Conservation (phyloP, 2,113 vertebrate species). For the Equus przewalskii region DNA sequence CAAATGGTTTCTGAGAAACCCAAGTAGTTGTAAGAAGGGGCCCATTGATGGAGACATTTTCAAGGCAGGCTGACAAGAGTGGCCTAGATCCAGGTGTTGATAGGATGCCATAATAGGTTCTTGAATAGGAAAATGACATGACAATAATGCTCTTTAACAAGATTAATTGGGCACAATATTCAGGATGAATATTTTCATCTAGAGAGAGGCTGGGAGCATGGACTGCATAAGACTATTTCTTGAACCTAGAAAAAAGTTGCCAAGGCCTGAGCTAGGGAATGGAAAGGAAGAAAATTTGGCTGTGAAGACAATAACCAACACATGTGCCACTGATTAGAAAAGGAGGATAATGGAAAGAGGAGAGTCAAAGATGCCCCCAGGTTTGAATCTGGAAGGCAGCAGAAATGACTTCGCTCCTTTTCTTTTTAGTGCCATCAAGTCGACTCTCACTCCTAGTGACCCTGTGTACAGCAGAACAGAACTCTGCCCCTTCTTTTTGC, state of each 20-base stretch:
- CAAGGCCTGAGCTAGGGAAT: neutral
- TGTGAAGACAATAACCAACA: constrained; percentile 57
- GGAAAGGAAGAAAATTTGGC: neutral
- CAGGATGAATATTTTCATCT: constrained; percentile 32
- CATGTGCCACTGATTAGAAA: neutral
- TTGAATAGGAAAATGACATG: constrained; percentile 6
- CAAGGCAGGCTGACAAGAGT: constrained; percentile 26
- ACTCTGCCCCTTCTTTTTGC: too few relatives aligned
- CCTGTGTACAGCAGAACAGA: too few relatives aligned
- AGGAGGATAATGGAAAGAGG: neutral
- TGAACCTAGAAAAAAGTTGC: neutral
- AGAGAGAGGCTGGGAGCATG: neutral
- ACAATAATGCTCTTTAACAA: constrained; percentile 67
- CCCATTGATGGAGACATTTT: constrained; percentile 2
- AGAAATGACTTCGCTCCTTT: constrained; percentile 6
- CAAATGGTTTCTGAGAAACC: neutral
- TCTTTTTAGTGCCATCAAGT: neutral
- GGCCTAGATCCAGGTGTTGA: constrained; percentile 36
- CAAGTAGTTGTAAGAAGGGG: neutral
- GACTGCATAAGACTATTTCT: neutral
- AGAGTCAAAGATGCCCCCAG: neutral
- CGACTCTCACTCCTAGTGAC: too few relatives aligned
- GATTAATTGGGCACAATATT: constrained; percentile 48
- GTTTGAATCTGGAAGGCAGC: neutral
- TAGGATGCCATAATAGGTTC: neutral